These are phyloP conservation scores for Drosophila prolongata DNA, from an alignment of 2,888 invertebrate species.

Conservation along the genomic window DNA sequence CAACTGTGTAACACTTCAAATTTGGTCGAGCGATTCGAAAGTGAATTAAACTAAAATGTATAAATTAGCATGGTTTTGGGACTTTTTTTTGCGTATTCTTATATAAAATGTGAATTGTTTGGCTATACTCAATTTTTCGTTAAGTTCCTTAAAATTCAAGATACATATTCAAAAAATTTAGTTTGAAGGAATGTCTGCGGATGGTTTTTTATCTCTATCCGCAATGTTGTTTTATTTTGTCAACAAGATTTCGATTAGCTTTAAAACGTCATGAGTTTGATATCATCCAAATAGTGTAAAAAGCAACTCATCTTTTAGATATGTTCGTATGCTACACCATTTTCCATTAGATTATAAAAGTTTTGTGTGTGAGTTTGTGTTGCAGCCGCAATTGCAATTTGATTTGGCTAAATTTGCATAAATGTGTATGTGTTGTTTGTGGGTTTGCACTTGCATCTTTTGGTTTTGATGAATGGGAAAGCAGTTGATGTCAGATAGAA, in stretches of 20 bases:
- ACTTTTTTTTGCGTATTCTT: too few species aligned
- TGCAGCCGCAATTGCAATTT: slow-evolving; percentile 47
- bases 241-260: slow-evolving; percentile 16
- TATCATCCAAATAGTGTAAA: slow-evolving; percentile 6
- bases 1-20: slow-evolving; percentile 5
- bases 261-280: neutral
- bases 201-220: too few species aligned
- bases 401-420: slow-evolving; percentile 62
- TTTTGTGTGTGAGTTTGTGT: slow-evolving; percentile 2
- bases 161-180: too few species aligned
- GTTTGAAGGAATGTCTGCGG: too few species aligned
- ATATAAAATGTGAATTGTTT: neutral
- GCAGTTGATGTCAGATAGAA: slow-evolving; percentile 20
- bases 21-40: neutral
- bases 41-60: neutral
- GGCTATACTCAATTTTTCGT: too few species aligned
- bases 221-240: slow-evolving; percentile 2
- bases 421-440: slow-evolving; percentile 18
- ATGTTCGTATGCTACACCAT: neutral
- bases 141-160: too few species aligned
- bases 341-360: slow-evolving; percentile 21
- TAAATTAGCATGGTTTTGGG: too few species aligned
- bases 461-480: slow-evolving; percentile 38
- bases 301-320: slow-evolving; percentile 2
- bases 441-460: slow-evolving; percentile 25